These are phyloP conservation scores for Parnassius orleans DNA, from an alignment of 2,888 invertebrate genomes.

Conservation along the genomic window DNA sequence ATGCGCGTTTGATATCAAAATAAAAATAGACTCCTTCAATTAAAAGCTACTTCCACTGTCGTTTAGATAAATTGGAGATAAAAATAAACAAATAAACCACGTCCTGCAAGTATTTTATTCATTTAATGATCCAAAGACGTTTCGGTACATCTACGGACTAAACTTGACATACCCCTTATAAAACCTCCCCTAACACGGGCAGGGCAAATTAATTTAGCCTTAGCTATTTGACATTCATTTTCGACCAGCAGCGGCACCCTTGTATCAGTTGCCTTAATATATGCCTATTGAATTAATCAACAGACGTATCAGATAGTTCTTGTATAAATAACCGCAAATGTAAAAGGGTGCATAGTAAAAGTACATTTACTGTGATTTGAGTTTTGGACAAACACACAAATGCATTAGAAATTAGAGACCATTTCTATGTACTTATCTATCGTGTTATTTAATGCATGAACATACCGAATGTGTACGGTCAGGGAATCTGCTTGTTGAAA, in stretches of 20 bases:
- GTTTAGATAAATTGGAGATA: no score
- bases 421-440: neutral
- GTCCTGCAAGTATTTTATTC: no score
- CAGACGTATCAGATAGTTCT: slow-evolving; percentile 22
- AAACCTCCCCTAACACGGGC: slow-evolving; percentile 52
- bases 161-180: slow-evolving; percentile 35
- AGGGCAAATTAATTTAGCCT: slow-evolving; percentile 59
- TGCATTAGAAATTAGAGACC: neutral
- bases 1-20: no score
- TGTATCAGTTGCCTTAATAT: slow-evolving; percentile 45
- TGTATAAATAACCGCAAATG: slow-evolving; percentile 15
- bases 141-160: neutral
- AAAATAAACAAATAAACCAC: no score
- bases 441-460: no score
- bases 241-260: slow-evolving; percentile 41
- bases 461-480: no score
- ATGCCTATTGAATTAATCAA: slow-evolving; percentile 46
- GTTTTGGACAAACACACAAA: slow-evolving; percentile 18
- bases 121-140: neutral
- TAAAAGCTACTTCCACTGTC: no score
- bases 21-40: no score
- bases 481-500: no score
- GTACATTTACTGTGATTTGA: slow-evolving; percentile 14
- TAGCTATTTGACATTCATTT: slow-evolving; percentile 62
- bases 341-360: slow-evolving; percentile 26